These are phyloP conservation scores for Dasyurus viverrinus DNA, from an alignment of 2,113 vertebrate species.

Conservation along the genomic window DNA sequence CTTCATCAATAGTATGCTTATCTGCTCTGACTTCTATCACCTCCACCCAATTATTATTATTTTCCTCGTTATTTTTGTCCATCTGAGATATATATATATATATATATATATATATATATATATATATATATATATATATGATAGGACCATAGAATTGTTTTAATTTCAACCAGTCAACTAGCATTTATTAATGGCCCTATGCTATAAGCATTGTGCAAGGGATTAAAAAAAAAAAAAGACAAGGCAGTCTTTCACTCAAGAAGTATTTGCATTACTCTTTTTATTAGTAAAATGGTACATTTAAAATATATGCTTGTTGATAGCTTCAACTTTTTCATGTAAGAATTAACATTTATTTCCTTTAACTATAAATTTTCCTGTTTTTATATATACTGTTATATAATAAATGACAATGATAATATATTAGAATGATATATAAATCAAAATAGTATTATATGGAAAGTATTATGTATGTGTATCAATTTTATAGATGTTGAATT, in stretches of 20 bases:
- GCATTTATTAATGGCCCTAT: not conserved
- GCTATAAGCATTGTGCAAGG: not conserved
- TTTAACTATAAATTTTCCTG: not conserved
- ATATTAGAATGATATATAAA: not conserved
- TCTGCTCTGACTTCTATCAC: not conserved
- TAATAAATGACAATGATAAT: not conserved
- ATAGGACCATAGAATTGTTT: not conserved
- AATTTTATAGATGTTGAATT: not conserved
- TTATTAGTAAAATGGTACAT: not conserved
- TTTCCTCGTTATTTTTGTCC: not conserved
- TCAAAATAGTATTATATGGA: not conserved
- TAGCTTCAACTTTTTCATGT: not conserved
- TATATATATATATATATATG: not conserved
- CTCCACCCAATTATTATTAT: not conserved
- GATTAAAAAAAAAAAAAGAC: not conserved
- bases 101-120: too few species aligned
- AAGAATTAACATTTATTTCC: not conserved
- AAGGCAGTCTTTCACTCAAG: not conserved
- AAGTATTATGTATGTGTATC: not conserved
- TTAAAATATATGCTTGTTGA: not conserved
- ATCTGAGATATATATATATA: not conserved
- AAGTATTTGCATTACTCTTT: not conserved
- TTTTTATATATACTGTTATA: not conserved
- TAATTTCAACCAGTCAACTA: not conserved
- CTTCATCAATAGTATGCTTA: not conserved